Conservation (phyloP, 2,888 invertebrate genomes). For the Stenodera caucasica region DNA sequence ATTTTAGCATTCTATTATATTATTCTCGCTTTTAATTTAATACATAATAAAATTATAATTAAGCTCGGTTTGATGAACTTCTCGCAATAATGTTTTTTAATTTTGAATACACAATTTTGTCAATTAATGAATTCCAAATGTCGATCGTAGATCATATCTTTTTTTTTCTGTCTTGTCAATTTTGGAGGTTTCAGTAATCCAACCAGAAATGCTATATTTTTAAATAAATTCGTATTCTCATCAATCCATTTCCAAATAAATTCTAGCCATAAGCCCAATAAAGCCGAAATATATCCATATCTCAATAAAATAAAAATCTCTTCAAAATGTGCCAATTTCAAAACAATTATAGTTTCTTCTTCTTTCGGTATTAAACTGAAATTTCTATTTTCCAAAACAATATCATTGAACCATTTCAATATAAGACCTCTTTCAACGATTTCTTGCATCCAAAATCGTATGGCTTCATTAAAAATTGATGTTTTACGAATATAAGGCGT, state of each 20-base stretch:
- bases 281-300: constrained; percentile 21
- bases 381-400: constrained; percentile 21
- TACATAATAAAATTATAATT: no score
- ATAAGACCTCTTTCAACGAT: constrained; percentile 34
- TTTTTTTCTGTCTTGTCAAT: neutral
- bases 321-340: constrained; percentile 31
- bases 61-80: no score
- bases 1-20: no score
- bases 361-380: neutral
- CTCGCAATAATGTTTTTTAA: no score
- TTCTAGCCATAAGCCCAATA: constrained; percentile 22
- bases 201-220: neutral
- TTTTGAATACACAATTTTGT: no score
- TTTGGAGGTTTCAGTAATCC: constrained; percentile 6
- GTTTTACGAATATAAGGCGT: constrained; percentile 31
- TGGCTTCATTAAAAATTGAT: constrained; percentile 26
- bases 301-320: constrained; percentile 29
- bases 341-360: constrained; percentile 7
- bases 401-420: constrained; percentile 33
- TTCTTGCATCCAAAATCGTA: constrained; percentile 32
- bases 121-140: no score
- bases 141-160: no score
- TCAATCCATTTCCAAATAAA: constrained; percentile 19
- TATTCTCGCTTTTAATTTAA: no score
- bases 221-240: neutral